Base-by-base conservation (phyloP, 2,888 invertebrate genomes). In the Lycaena phlaeas region DNA sequence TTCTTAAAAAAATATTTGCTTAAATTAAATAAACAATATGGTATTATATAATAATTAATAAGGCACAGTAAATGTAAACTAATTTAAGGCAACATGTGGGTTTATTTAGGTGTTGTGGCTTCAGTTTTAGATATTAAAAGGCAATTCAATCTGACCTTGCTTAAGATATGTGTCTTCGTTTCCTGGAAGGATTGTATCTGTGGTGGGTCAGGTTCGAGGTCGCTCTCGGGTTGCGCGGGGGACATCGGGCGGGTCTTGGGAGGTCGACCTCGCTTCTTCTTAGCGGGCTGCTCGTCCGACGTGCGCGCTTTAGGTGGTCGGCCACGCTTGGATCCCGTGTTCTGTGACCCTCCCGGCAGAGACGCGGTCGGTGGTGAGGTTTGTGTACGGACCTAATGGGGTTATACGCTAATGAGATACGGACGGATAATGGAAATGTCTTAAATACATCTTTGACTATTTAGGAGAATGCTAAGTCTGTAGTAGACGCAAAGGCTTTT, bases 251-350 rank as follows among this genome's bases (percentile, higher is more conserved):
- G 61, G 27, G 60, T 36, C 53, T 78, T 79, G 39, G 63, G 76
- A n/a, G 81, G 81, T 0, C 79, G 65, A n/a, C 79, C 79, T 26
- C 79, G 69, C 22, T 64, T 64, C 61, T 74, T 78, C 59, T 78
- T 78, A 1, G 66, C 54, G n/a, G 78, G 78, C n/a, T 68, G 56
- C 51, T 77, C 72, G 27, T 68, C 74, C 0, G 70, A 59, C 0
- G 62, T 44, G 4, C 79, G 70, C 11, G 67, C 57, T 52, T 87
- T 87, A 2, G 85, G 77, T 4, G 86, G 86, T 36, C 87, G 70
- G 0, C 87, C 87, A 12, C 87, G 86, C 55, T 87, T 87, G 46
- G 64, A 52, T 2, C 49, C 54, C 30, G 48, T 47, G 48, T 53
- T 44, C 54, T 57, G 50, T 0, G 58, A 51, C 18, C 61, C 66